A percentile compares a stretch with the other conserved stretches of the same genome.
phyloP scores from a whole-genome alignment of 2,797 vertebrate species.

The Discoglossus pictus region DNA sequence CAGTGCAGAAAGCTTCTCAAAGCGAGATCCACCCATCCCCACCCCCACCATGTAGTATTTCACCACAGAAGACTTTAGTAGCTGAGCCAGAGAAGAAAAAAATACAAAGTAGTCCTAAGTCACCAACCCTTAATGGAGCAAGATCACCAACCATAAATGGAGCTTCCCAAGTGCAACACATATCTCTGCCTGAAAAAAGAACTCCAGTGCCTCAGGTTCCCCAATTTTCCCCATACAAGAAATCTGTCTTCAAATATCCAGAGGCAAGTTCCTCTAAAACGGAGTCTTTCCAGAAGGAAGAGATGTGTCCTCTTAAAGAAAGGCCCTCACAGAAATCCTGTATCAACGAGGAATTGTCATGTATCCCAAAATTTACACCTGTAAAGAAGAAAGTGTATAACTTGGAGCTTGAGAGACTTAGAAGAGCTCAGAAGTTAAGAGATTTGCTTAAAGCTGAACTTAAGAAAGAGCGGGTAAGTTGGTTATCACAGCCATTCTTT shows the following conservation, averaged over 20 bases:
- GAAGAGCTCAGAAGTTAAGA: constrained; percentile 85
- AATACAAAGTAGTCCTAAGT: constrained; percentile 57
- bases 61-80: constrained; percentile 53
- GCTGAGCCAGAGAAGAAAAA: constrained; percentile 42
- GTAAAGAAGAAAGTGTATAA: constrained; percentile 61
- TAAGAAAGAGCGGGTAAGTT: constrained; percentile 83
- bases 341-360: constrained; percentile 56
- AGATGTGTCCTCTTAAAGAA: constrained; percentile 60
- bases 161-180: constrained; percentile 57
- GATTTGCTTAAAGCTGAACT: constrained; percentile 86
- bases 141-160: constrained; percentile 53
- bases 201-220: constrained; percentile 66
- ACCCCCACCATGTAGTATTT: constrained; percentile 38
- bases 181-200: constrained; percentile 63
- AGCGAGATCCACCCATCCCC: constrained; percentile 52
- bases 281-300: constrained; percentile 52
- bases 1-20: constrained; percentile 59
- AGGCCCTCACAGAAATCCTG: constrained; percentile 63
- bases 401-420: constrained; percentile 82
- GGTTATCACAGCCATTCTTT: not conserved
- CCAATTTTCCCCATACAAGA: constrained; percentile 65
- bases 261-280: constrained; percentile 38
- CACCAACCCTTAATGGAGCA: constrained; percentile 56
- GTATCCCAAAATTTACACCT: constrained; percentile 38
- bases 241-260: constrained; percentile 53